Percentiles rank a stretch among this genome's conserved stretches.
phyloP scores from a whole-genome alignment of 2,113 vertebrate genomes.

The Laticauda colubrina region DNA sequence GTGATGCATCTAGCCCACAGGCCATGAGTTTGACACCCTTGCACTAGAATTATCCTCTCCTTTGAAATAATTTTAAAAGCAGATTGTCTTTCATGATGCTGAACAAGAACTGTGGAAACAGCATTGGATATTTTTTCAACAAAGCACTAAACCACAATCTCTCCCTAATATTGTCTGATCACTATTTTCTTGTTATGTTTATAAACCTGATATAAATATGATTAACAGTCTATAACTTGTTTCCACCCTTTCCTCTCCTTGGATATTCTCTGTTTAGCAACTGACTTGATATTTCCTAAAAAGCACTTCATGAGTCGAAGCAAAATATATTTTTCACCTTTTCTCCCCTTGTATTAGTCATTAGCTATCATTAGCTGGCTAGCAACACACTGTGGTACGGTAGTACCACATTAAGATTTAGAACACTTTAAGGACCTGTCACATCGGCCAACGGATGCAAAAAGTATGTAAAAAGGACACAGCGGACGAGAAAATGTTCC shows the following conservation, averaged over 20 bases:
- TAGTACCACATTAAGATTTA: slow-evolving; percentile 30
- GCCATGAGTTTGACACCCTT: too few relatives aligned
- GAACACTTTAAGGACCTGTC: neutral
- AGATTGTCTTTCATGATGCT: neutral
- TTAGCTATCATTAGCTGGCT: slow-evolving; percentile 21
- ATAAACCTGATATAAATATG: neutral
- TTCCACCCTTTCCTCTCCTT: neutral
- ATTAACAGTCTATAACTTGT: neutral
- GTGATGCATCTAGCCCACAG: too few relatives aligned
- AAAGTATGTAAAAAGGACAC: too few relatives aligned
- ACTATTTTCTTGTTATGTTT: neutral
- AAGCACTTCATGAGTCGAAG: slow-evolving; percentile 3
- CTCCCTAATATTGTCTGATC: neutral
- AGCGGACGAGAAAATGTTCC: too few relatives aligned
- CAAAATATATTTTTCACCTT: slow-evolving; percentile 18
- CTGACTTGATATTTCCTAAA: neutral
- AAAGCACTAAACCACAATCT: neutral
- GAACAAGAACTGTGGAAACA: neutral
- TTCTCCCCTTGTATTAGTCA: slow-evolving; percentile 4
- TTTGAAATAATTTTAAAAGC: neutral
- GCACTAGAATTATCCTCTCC: neutral
- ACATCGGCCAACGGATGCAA: too few relatives aligned
- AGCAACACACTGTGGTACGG: neutral
- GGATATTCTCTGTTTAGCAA: neutral
- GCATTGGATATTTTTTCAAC: neutral